A percentile compares a stretch with the other conserved stretches of the same genome.
Evolutionary conservation across 1,140 invertebrate genomes (phyloP).

Genomic region (Littorina saxatilis): DNA sequence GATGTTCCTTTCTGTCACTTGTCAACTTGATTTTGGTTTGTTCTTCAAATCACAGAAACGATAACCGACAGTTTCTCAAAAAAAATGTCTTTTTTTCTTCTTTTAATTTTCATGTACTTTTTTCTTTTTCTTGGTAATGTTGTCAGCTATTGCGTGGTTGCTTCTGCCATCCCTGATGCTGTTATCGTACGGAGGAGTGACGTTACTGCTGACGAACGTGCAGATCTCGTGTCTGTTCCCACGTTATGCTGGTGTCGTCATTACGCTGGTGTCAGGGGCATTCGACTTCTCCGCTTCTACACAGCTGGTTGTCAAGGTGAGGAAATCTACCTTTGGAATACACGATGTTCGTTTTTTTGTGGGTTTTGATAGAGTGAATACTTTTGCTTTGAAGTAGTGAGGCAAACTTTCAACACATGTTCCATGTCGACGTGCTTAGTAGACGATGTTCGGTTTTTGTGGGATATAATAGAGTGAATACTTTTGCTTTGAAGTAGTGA

Average conservation of each 20-base stretch:
- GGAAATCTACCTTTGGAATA: too few species aligned
- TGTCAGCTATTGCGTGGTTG: conserved; percentile 14
- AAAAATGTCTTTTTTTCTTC: too few species aligned
- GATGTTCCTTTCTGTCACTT: too few species aligned
- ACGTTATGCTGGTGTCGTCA: background rate
- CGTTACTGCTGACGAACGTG: conserved; percentile 34
- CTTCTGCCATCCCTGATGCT: conserved; percentile 22
- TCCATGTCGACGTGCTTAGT: background rate
- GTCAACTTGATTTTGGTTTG: too few species aligned
- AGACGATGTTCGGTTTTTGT: background rate
- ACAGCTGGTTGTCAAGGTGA: conserved; percentile 30
- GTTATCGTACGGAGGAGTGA: conserved; percentile 33
- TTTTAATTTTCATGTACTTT: background rate
- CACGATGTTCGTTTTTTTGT: too few species aligned
- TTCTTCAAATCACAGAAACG: too few species aligned
- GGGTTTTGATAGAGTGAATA: too few species aligned
- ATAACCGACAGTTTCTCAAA: too few species aligned
- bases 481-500: too few species aligned
- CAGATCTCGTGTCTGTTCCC: conserved; percentile 27
- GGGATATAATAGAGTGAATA: too few species aligned
- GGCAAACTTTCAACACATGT: background rate
- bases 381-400: too few species aligned
- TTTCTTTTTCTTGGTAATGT: background rate
- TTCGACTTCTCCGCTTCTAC: conserved; percentile 32
- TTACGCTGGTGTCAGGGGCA: conserved; percentile 20